phyloP scores from a whole-genome alignment of 1,140 invertebrate genomes.

The Sitobion miscanthi region DNA sequence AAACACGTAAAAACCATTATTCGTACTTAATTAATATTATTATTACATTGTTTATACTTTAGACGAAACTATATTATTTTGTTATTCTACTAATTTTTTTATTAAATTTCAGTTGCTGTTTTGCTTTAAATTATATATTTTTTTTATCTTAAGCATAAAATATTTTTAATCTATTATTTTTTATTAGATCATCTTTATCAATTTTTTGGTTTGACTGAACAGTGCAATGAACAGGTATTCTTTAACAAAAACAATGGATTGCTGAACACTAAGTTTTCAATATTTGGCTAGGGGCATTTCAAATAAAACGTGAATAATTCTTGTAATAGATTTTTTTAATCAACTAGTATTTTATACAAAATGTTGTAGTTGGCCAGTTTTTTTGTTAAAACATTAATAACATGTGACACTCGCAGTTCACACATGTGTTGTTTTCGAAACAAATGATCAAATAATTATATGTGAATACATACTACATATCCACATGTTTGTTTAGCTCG shows the following conservation, averaged over 20 bases:
- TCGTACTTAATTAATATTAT: too few relatives aligned
- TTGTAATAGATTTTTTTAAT: background rate
- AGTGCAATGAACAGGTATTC: background rate
- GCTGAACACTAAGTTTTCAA: background rate
- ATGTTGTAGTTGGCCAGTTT: background rate
- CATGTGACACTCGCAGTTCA: background rate
- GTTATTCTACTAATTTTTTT: too few relatives aligned
- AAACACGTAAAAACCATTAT: too few relatives aligned
- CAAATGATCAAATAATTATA: background rate
- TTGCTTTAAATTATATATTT: too few relatives aligned
- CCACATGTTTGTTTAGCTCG: background rate
- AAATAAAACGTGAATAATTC: background rate
- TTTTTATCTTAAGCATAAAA: too few relatives aligned
- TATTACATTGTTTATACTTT: too few relatives aligned
- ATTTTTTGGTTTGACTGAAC: too few relatives aligned
- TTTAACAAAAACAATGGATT: background rate
- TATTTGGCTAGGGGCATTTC: background rate
- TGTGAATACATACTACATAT: background rate
- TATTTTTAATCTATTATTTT: too few relatives aligned
- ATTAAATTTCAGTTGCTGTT: too few relatives aligned
- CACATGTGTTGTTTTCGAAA: background rate
- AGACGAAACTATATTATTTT: too few relatives aligned
- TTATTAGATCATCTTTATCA: too few relatives aligned
- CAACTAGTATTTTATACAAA: too few relatives aligned
- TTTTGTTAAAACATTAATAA: background rate